Base-by-base conservation (phyloP, 2,113 vertebrate species). In the Morone saxatilis region DNA sequence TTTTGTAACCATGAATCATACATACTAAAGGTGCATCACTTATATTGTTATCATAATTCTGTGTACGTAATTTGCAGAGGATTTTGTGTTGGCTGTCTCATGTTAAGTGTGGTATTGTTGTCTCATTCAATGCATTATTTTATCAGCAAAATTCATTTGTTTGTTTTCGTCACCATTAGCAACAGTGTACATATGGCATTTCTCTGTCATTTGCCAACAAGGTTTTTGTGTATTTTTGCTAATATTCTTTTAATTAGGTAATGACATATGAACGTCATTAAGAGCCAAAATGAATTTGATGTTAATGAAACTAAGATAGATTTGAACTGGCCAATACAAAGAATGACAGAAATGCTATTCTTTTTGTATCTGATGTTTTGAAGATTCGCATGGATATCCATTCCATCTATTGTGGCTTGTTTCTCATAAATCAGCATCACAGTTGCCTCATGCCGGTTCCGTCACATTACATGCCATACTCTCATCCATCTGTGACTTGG, bases 401-500 rank as follows among this genome's bases (percentile, higher is more conserved):
- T 90, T 36, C 89, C 86, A 86, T 89, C 80, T 84, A 36, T 88
- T 87, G 89, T 89, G 90, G 84, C 88, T 89, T 93, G 90, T 92
- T 93, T 90, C 68, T 76, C 88, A 93, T 93, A 79, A 89, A 87
- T 92, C 94, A 89, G 78, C 88, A 85, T 91, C 90, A 86, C 84
- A 89, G 87, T 89, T 86, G 87, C 90, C 83, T 91, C 93, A 95
- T 94, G 91, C 92, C 86, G 90, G 85, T 92, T 90, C 88, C 73
- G 76, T 93, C 86, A 93, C 80, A 61, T 88, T 84, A 90, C 94
- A 94, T 93, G 87, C 72, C 94, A 92, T 93, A 85, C 81, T 91
- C 51, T 83, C 90, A 86, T 91, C 81, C 93, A 92, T 94, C 90
- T 90, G 86, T 94, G 93, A 94, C 76, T 89, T 92, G 93, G 89